Evolutionary conservation across 1,140 invertebrate species (phyloP).

Genomic region (Cephus cinctus): DNA sequence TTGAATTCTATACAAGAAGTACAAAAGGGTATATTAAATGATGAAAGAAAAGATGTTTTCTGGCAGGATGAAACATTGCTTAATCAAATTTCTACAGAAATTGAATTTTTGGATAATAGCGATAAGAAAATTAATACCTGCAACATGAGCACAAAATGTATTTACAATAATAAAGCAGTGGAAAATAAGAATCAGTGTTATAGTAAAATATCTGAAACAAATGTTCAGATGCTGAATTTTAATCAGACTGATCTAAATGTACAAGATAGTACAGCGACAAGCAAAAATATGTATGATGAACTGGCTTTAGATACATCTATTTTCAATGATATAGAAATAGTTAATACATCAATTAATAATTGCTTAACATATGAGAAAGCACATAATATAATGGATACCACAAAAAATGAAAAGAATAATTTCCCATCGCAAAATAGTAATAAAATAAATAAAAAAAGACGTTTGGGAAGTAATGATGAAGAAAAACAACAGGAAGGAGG

Average conservation of each 20-base stretch:
- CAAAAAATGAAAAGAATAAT: slow-evolving; percentile 2
- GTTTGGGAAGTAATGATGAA: no score
- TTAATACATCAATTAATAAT: no score
- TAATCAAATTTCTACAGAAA: slow-evolving; percentile 16
- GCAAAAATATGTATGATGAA: not conserved
- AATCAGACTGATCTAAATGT: not conserved
- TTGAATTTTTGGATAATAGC: slow-evolving; percentile 1
- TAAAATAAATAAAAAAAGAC: no score
- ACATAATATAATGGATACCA: not conserved
- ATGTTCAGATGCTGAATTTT: not conserved
- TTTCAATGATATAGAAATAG: no score
- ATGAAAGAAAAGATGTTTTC: slow-evolving; percentile 10
- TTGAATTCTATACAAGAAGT: not conserved
- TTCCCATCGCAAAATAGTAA: no score
- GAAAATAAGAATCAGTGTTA: not conserved
- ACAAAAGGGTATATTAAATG: slow-evolving; percentile 2
- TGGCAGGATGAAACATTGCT: slow-evolving; percentile 30
- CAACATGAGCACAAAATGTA: not conserved
- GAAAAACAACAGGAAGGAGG: no score
- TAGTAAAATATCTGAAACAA: not conserved
- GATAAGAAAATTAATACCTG: not conserved
- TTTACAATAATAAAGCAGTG: not conserved
- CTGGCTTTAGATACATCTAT: not conserved
- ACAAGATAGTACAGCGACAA: not conserved
- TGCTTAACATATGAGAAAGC: not conserved